phyloP scores from a whole-genome alignment of 2,797 vertebrate species.

The Rhinichthys osculus region DNA sequence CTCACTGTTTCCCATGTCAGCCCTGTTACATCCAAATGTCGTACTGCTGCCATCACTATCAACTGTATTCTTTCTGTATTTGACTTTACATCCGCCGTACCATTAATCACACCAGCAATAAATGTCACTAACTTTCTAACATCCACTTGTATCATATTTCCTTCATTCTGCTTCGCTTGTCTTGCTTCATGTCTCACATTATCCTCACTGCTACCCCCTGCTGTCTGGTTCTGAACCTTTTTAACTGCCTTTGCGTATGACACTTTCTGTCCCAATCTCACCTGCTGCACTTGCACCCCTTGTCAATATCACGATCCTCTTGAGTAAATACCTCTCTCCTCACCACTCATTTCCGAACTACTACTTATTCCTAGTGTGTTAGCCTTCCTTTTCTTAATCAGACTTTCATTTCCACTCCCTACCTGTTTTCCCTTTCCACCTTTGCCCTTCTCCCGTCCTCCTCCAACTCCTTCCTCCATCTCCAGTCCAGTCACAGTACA shows the following conservation, averaged over 20 bases:
- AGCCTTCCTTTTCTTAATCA: too few species aligned
- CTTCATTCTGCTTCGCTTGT: not conserved
- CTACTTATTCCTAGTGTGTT: too few species aligned
- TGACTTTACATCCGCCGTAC: not conserved
- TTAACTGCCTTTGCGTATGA: not conserved
- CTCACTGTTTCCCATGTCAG: conserved; percentile 13
- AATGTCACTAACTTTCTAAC: not conserved
- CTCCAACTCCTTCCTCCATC: too few species aligned
- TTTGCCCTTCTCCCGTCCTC: too few species aligned
- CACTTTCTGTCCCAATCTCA: not conserved
- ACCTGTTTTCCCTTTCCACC: too few species aligned
- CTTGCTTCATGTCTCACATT: not conserved
- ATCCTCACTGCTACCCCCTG: not conserved
- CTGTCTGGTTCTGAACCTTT: not conserved
- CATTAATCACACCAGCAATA: not conserved
- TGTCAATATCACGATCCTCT: not conserved
- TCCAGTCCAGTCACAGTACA: too few species aligned
- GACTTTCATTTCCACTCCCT: too few species aligned
- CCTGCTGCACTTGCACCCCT: not conserved
- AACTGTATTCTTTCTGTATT: not conserved
- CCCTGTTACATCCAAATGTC: not conserved
- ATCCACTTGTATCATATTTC: too few species aligned
- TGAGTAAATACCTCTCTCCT: too few species aligned
- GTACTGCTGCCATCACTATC: not conserved
- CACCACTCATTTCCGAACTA: too few species aligned